These are phyloP conservation scores for Chaetorhynchus papuensis DNA, from an alignment of 2,113 vertebrate species.

Conservation along the genomic window DNA sequence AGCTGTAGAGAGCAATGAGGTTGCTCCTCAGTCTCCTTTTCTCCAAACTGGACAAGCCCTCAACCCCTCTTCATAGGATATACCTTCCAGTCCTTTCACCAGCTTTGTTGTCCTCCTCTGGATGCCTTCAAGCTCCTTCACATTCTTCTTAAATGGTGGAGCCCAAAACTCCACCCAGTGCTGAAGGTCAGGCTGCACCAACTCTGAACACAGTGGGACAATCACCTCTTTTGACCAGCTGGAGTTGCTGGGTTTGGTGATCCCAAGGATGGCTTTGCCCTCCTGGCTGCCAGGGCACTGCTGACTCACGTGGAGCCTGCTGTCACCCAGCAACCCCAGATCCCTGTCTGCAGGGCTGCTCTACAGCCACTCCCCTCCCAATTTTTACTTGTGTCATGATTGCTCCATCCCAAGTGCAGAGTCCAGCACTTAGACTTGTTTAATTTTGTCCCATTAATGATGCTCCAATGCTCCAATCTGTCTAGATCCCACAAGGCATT, in stretches of 20 bases:
- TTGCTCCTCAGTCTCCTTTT: background rate
- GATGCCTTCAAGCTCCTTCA: background rate
- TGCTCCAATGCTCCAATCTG: background rate
- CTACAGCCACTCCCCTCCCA: background rate
- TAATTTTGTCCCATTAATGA: background rate
- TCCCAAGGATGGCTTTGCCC: background rate
- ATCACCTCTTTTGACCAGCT: background rate
- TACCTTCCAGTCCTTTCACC: background rate
- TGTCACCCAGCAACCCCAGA: background rate
- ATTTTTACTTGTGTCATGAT: background rate
- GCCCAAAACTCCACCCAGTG: background rate
- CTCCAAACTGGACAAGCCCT: background rate
- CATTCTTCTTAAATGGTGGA: background rate
- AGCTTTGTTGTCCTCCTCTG: background rate
- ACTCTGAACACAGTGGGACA: fast-evolving
- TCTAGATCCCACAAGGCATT: background rate
- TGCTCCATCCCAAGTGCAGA: background rate
- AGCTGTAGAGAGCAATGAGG: background rate
- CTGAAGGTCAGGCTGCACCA: background rate
- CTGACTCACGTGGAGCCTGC: background rate
- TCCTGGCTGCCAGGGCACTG: background rate
- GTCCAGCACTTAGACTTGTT: background rate
- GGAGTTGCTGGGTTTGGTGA: background rate
- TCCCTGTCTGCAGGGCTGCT: background rate
- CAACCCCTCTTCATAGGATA: background rate